Evolutionary conservation across 2,888 invertebrate genomes (phyloP), one percentile per base, ranked within the genome.

Genomic region (Dioctria linearis): DNA sequence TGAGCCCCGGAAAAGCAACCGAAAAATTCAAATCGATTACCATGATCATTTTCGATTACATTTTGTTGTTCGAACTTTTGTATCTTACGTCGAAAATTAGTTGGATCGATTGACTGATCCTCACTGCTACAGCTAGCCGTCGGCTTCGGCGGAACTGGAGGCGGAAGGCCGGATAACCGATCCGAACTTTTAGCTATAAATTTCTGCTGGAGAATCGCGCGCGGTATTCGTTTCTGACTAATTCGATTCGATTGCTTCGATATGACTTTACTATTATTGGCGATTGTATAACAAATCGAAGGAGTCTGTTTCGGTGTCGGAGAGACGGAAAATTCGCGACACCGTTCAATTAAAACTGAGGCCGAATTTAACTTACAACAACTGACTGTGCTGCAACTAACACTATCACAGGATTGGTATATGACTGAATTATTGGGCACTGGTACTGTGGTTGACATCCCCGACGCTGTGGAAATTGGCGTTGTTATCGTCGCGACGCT

Each of bases 261-360:
- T 43, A 82, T 81, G n/a, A 75, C 46, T 79, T 82, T 83, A 63
- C 83, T 83, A 57, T 79, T 67, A 67, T 80, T 82, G 51, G 81
- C 86, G 85, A 86, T 86, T 85, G 86, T 86, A 86, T 87, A 87
- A 86, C 87, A 88, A 85, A 86, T 86, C 83, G 87, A 86, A 82
- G 87, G 71, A 75, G 79, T 80, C 59, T 78, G 76, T 39, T 79
- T 80, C 61, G 80, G 65, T 46, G 78, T 43, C 59, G 81, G 79
- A 2, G 80, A 80, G 66, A 78, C 80, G 51, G 80, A 78, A 73
- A 80, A 63, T 78, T 82, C 80, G 79, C 81, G 80, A 80, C 80
- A 82, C 71, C 81, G 80, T 63, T 80, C 82, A 80, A 80, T 73
- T 79, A 80, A 81, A 66, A 82, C 81, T 82, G 81, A 80, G 67